Conservation (phyloP, 2,113 vertebrate genomes). For the Leptosomus discolor region DNA sequence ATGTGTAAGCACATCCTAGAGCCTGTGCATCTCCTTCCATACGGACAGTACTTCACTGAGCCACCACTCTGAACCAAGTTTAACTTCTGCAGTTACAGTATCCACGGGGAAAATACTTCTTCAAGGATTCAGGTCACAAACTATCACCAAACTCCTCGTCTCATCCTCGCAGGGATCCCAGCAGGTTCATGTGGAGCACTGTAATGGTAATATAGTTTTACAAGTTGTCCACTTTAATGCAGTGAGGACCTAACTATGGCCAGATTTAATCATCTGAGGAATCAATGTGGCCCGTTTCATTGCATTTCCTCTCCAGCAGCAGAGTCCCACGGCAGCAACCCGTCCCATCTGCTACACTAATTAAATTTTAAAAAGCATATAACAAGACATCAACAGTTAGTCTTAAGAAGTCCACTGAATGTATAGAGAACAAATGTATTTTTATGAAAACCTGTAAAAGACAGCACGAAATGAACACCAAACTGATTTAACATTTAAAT, state of each 20-base stretch:
- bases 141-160: background rate
- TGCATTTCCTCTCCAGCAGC: background rate
- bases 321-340: background rate
- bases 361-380: background rate
- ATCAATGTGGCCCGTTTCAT: background rate
- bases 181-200: background rate
- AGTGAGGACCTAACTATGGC: background rate
- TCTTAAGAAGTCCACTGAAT: background rate
- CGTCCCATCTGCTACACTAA: background rate
- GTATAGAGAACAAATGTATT: background rate
- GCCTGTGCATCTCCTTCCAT: background rate
- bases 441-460: background rate
- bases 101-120: background rate
- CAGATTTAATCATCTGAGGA: background rate
- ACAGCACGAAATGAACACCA: background rate
- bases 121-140: background rate
- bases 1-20: background rate
- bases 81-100: background rate
- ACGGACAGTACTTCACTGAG: background rate
- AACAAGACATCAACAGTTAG: background rate
- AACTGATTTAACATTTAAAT: background rate
- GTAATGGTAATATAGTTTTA: background rate
- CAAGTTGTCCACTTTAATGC: background rate
- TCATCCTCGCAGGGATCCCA: background rate
- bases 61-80: background rate